Conservation (phyloP, 2,888 invertebrate genomes). For the Sycophila texana region DNA sequence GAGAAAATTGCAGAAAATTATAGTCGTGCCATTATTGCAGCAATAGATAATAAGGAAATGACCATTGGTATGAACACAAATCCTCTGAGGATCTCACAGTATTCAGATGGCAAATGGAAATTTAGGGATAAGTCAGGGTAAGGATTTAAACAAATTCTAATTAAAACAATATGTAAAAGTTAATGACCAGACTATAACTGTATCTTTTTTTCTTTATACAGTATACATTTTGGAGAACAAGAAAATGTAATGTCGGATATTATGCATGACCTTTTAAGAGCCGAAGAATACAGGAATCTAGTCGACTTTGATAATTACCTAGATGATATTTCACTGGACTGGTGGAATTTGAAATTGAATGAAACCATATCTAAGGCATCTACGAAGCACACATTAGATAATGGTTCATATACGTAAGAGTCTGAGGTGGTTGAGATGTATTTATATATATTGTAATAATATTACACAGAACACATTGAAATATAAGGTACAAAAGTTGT, state of each 20-base stretch:
- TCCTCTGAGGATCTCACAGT: slow-evolving; percentile 85
- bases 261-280: slow-evolving; percentile 84
- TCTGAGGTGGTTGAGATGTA: neutral
- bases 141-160: slow-evolving; percentile 47
- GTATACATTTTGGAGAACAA: slow-evolving; percentile 67
- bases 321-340: slow-evolving; percentile 92
- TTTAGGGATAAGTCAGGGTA: slow-evolving; percentile 77
- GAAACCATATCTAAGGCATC: slow-evolving; percentile 77
- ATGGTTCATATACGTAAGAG: slow-evolving; percentile 34
- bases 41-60: slow-evolving; percentile 90
- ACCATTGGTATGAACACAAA: slow-evolving; percentile 81
- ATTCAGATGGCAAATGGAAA: slow-evolving; percentile 87
- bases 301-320: slow-evolving; percentile 98
- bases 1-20: slow-evolving; percentile 92
- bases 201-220: slow-evolving; percentile 51
- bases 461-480: slow-evolving; percentile 22
- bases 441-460: slow-evolving; percentile 18
- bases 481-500: slow-evolving; percentile 22
- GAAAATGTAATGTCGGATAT: slow-evolving; percentile 78
- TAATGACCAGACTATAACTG: slow-evolving; percentile 3
- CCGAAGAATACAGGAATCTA: slow-evolving; percentile 85
- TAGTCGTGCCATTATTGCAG: slow-evolving; percentile 85
- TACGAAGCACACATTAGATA: slow-evolving; percentile 36
- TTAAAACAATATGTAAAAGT: neutral
- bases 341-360: slow-evolving; percentile 87